Evolutionary conservation across 2,797 vertebrate genomes (phyloP).

Genomic region (Macropus fuliginosus): DNA sequence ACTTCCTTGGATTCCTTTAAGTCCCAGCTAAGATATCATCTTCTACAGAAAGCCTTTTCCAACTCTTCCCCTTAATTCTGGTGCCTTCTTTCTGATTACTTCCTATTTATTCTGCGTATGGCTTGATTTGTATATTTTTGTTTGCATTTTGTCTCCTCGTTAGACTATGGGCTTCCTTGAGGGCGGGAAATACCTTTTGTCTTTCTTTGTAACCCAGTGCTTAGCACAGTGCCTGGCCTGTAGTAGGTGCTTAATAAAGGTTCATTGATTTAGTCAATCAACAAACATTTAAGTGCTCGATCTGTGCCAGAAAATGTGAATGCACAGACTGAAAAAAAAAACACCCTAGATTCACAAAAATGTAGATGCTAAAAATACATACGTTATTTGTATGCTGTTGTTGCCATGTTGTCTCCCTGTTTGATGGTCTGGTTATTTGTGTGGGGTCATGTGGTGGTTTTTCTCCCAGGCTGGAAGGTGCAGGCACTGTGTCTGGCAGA

Average conservation of each 20-base stretch:
- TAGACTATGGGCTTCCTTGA: background rate
- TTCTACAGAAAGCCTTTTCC: background rate
- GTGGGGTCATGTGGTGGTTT: background rate
- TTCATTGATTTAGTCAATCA: background rate
- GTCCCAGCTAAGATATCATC: background rate
- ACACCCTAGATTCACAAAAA: background rate
- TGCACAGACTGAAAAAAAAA: background rate
- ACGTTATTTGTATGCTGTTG: background rate
- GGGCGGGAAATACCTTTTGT: background rate
- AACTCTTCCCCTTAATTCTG: background rate
- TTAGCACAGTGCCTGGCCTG: background rate
- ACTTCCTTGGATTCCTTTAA: background rate
- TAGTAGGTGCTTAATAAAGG: background rate
- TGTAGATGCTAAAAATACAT: background rate
- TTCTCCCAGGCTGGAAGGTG: background rate
- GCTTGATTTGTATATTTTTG: background rate
- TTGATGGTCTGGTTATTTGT: background rate
- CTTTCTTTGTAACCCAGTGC: background rate
- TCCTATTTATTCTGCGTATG: background rate
- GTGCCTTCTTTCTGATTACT: background rate
- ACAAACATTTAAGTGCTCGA: no score
- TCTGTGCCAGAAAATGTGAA: background rate
- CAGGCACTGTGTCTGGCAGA: background rate
- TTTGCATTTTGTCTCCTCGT: background rate
- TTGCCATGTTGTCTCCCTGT: background rate